Percentiles rank a stretch among this genome's conserved stretches.
Evolutionary conservation across 1,140 invertebrate genomes (phyloP).

Genomic region (Epicauta chinensis): DNA sequence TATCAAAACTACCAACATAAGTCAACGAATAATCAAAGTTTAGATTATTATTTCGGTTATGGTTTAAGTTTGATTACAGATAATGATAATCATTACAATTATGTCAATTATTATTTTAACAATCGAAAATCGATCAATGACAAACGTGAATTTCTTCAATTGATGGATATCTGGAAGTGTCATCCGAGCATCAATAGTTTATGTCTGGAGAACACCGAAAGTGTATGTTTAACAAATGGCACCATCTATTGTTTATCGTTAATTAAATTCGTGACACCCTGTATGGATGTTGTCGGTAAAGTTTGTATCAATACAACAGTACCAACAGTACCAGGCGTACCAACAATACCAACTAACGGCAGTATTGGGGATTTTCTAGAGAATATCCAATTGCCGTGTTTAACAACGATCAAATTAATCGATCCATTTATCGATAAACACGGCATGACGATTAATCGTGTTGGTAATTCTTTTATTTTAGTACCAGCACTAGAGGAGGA

Average conservation of each 20-base stretch:
- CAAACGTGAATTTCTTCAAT: background rate
- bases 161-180: background rate
- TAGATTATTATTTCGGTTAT: conserved; percentile 7
- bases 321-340: conserved; percentile 1
- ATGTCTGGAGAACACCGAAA: conserved; percentile 6
- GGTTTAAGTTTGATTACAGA: conserved; percentile 5
- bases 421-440: conserved; percentile 1
- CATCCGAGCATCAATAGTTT: conserved; percentile 3
- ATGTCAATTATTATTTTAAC: conserved; percentile 4
- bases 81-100: background rate
- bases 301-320: conserved; percentile 1
- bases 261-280: conserved; percentile 1
- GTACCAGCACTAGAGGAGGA: background rate
- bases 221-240: conserved; percentile 4
- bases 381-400: conserved; percentile 1
- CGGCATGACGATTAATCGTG: background rate
- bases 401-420: background rate
- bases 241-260: conserved; percentile 8
- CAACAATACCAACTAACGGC: background rate
- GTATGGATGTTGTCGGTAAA: background rate
- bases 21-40: too few species aligned
- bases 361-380: background rate
- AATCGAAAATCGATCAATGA: conserved; percentile 1
- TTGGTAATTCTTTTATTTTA: conserved; percentile 6
- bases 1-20: background rate